Base-by-base conservation (phyloP, 2,888 invertebrate species). In the Acrobasis suavella region DNA sequence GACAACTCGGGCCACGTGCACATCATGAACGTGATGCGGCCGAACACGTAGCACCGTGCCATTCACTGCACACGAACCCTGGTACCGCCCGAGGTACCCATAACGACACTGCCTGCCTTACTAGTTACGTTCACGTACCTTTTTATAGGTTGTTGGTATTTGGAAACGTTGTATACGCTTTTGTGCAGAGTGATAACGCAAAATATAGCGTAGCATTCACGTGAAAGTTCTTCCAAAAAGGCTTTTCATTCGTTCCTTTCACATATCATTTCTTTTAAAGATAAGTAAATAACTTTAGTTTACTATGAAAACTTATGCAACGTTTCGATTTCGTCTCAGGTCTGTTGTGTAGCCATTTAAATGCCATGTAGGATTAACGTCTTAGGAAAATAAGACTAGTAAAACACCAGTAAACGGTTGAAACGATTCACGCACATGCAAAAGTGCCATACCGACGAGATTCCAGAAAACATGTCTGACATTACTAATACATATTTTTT, bases 1-100 rank as follows among this genome's bases (percentile, higher is more conserved):
- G 94, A 95, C 81, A 90, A 93, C 70, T 90, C 93, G 12, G 95
- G 95, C 1, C 92, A 93, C 64, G 83, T 94, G 15, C 94, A 95
- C 73, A 91, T 94, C 54, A 93, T 94, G 92, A 93, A 93, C 69
- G 82, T 93, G 12, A 82, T 91, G 79, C 73, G 71, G 32, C 60
- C 75, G 3, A 68, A 73, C 22, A 77, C 82, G 72, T 85, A 86
- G 77, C 81, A 75, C 60, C 64, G 64, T 65, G 69, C 70, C 63
- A 52, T 61, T 62, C 62, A 64, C 67, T 17, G 16, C 8, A 9
- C 16, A 50, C 16, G 10, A 1, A 9, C 46, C 15, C 12, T 6
- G 6, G 15, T 16, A 60, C 38, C 50, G 15, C 10, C 22, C 17
- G 22, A 9, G 50, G 15, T 42, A 22, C 15, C 59, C 17, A 12